phyloP scores from a whole-genome alignment of 2,888 invertebrate genomes.

The Nebria brevicollis region DNA sequence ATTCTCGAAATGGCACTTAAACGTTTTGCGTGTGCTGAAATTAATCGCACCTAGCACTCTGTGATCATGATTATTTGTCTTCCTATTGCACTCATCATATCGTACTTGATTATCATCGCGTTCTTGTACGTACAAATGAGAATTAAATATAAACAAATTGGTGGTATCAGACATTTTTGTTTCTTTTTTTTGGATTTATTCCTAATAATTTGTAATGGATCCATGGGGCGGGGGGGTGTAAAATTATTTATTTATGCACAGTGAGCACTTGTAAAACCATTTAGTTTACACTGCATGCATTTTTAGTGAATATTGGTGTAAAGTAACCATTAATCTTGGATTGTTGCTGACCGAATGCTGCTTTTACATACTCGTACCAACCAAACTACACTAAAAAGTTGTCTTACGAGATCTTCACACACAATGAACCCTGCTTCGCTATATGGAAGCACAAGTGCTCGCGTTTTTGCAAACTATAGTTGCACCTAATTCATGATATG shows the following conservation, averaged over 20 bases:
- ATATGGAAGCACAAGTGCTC: too few relatives aligned
- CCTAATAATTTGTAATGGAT: neutral
- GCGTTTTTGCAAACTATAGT: too few relatives aligned
- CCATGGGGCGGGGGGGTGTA: neutral
- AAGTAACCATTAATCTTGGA: constrained; percentile 35
- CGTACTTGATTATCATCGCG: neutral
- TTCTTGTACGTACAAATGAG: neutral
- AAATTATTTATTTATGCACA: neutral
- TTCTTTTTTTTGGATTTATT: neutral
- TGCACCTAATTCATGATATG: too few relatives aligned
- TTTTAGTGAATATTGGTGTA: constrained; percentile 39
- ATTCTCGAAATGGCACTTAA: constrained; percentile 38
- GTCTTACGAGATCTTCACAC: constrained; percentile 43
- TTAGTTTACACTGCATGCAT: constrained; percentile 19
- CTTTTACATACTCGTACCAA: constrained; percentile 36
- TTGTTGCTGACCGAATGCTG: constrained; percentile 11
- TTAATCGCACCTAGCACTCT: constrained; percentile 21
- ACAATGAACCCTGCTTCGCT: too few relatives aligned
- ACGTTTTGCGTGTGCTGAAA: constrained; percentile 27
- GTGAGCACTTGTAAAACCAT: constrained; percentile 7
- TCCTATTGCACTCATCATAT: constrained; percentile 31
- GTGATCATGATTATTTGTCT: constrained; percentile 32
- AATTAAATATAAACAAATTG: neutral
- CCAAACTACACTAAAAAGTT: constrained; percentile 54
- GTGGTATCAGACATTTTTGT: neutral